phyloP scores from a whole-genome alignment of 1,140 invertebrate species.

The Pogonomyrmex californicus region DNA sequence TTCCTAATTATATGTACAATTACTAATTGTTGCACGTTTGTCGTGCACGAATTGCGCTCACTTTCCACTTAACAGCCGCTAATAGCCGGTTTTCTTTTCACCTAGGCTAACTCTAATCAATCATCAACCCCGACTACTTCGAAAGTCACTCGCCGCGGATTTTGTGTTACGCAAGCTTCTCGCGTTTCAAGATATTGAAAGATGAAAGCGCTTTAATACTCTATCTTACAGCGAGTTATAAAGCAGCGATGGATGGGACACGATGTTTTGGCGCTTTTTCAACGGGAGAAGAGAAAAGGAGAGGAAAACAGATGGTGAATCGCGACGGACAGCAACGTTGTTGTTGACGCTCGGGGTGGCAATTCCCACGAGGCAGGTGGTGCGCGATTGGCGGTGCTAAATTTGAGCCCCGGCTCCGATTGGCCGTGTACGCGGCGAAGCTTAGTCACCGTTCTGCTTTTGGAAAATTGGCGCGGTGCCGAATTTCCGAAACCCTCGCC shows the following conservation, averaged over 20 bases:
- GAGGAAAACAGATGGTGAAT: conserved; percentile 29
- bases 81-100: conserved; percentile 33
- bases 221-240: background rate
- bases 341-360: conserved; percentile 74
- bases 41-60: background rate
- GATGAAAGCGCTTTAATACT: conserved; percentile 34
- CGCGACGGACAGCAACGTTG: conserved; percentile 46
- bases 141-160: conserved; percentile 10
- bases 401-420: conserved; percentile 66
- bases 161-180: conserved; percentile 28
- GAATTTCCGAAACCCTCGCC: conserved; percentile 77
- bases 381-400: conserved; percentile 75
- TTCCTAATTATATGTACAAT: background rate
- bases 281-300: conserved; percentile 29
- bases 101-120: conserved; percentile 1
- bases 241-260: conserved; percentile 7
- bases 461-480: conserved; percentile 79
- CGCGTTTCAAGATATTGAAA: conserved; percentile 25
- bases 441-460: conserved; percentile 80
- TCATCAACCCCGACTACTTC: conserved; percentile 28
- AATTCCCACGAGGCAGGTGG: conserved; percentile 70
- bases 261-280: conserved; percentile 55
- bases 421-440: conserved; percentile 61
- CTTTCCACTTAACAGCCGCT: background rate
- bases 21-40: background rate